phyloP scores from a whole-genome alignment of 2,797 vertebrate genomes.

The Triplophysa bombifrons region DNA sequence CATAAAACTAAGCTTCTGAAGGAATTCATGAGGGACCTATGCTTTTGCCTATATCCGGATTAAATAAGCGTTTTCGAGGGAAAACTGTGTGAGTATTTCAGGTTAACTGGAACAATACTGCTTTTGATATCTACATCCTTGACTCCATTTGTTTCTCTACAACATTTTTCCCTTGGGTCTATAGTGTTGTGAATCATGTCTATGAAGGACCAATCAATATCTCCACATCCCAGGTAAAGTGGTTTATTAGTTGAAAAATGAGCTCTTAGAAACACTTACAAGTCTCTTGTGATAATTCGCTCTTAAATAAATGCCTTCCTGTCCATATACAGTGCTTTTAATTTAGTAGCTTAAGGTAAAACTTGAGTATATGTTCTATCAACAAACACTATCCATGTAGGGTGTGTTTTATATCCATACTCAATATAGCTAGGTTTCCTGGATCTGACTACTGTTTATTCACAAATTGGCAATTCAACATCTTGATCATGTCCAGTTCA shows the following conservation, averaged over 20 bases:
- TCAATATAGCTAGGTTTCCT: background rate
- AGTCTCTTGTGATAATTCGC: constrained; percentile 14
- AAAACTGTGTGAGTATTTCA: background rate
- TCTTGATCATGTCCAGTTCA: background rate
- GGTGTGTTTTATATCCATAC: background rate
- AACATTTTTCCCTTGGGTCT: background rate
- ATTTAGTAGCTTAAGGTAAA: constrained; percentile 39
- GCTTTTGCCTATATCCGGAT: background rate
- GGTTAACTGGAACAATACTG: background rate
- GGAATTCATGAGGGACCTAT: background rate
- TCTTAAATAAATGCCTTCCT: background rate
- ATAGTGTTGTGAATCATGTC: background rate
- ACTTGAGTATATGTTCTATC: background rate
- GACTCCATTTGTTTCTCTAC: constrained; percentile 2
- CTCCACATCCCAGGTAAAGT: background rate
- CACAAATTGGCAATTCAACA: background rate
- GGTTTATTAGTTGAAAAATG: constrained; percentile 18
- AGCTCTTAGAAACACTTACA: constrained; percentile 13
- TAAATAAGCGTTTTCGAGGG: background rate
- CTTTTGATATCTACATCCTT: background rate
- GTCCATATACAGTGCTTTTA: constrained; percentile 1
- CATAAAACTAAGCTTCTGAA: background rate
- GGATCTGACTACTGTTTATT: background rate
- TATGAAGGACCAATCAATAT: constrained; percentile 1
- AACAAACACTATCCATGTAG: background rate